Conservation (phyloP, 2,797 vertebrate species). For the Anomalospiza imberbis region DNA sequence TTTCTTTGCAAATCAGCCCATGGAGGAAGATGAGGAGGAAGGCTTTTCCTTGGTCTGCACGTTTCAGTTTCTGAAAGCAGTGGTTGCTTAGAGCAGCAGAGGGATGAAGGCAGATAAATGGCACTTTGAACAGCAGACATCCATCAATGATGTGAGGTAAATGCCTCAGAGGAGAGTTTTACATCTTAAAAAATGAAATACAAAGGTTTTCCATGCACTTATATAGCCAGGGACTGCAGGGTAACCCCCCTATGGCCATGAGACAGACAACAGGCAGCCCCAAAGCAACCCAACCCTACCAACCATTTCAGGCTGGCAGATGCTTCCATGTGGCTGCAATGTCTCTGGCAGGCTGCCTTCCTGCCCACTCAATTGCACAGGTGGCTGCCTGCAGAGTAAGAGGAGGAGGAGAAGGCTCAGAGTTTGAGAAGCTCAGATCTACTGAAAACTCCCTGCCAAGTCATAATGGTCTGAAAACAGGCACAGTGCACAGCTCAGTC, state of each 20-base stretch:
- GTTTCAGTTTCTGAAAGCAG: neutral
- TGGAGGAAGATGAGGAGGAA: neutral
- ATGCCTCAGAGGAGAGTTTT: neutral
- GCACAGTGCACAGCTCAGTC: neutral
- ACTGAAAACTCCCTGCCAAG: neutral
- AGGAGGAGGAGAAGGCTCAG: neutral
- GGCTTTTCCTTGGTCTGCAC: neutral
- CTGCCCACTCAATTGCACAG: neutral
- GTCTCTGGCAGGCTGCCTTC: neutral
- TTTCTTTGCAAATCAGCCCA: neutral
- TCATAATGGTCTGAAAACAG: neutral
- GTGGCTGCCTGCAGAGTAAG: neutral
- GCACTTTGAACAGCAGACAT: neutral
- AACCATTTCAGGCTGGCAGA: neutral
- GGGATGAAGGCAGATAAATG: rapidly evolving
- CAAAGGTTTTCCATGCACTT: neutral
- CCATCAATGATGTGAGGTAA: neutral
- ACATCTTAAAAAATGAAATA: neutral
- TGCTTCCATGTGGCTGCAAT: neutral
- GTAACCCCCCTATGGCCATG: neutral
- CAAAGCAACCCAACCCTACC: neutral
- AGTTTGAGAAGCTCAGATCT: neutral
- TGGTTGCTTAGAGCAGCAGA: neutral
- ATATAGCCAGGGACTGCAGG: neutral
- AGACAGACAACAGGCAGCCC: neutral